phyloP scores from a whole-genome alignment of 1,140 invertebrate species.

The Drosophila simulans region DNA sequence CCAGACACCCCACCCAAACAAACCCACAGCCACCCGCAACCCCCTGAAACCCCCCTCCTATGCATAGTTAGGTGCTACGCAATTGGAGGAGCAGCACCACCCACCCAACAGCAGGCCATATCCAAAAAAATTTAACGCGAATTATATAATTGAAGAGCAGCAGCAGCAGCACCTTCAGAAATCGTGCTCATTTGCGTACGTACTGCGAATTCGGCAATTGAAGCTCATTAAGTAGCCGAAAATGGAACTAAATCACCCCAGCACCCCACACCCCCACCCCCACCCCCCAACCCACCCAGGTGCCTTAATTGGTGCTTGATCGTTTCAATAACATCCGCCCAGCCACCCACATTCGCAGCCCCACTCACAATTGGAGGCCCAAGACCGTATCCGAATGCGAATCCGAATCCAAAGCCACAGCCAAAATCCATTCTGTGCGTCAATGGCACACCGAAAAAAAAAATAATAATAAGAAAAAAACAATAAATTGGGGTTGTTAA shows the following conservation, averaged over 20 bases:
- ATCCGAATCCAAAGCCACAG: slow-evolving; percentile 14
- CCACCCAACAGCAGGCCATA: not conserved
- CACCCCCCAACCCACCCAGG: not conserved
- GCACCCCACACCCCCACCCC: no score
- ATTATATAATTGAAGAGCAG: slow-evolving; percentile 70
- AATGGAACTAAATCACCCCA: slow-evolving; percentile 57
- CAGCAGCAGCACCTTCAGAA: slow-evolving; percentile 34
- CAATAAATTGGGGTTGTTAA: not conserved
- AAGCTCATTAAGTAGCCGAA: slow-evolving; percentile 73
- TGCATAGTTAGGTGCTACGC: slow-evolving; percentile 20
- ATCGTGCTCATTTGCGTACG: slow-evolving; percentile 59
- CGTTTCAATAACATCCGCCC: slow-evolving; percentile 59
- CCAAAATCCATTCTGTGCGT: slow-evolving; percentile 68
- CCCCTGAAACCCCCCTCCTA: no score
- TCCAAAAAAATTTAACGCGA: slow-evolving; percentile 10
- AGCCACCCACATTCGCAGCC: slow-evolving; percentile 25
- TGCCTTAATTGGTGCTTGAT: slow-evolving; percentile 47
- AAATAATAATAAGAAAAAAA: not conserved
- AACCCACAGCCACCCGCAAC: no score
- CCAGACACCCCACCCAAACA: slow-evolving; percentile 1
- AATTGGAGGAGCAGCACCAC: slow-evolving; percentile 19
- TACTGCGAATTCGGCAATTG: slow-evolving; percentile 67
- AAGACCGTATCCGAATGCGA: slow-evolving; percentile 20
- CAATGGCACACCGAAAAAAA: slow-evolving; percentile 53
- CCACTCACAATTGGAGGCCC: slow-evolving; percentile 12